Evolutionary conservation across 1,140 invertebrate genomes (phyloP).

Genomic region (Nebria ingens): DNA sequence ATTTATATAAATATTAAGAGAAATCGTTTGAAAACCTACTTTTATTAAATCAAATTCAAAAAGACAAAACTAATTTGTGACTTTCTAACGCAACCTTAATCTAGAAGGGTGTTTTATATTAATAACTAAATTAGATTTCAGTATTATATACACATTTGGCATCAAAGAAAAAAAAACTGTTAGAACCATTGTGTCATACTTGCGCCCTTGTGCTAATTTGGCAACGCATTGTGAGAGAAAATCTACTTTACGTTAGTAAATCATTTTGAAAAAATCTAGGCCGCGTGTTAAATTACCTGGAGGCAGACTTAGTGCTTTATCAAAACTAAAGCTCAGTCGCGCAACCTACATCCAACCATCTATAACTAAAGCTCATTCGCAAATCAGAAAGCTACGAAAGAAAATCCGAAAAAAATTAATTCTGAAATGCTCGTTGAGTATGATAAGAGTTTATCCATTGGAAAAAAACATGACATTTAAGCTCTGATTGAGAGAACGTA

Average conservation of each 20-base stretch:
- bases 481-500: too few species aligned
- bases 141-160: too few species aligned
- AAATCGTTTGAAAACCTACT: too few species aligned
- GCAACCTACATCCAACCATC: not conserved
- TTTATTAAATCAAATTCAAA: too few species aligned
- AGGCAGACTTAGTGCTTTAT: not conserved
- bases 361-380: not conserved
- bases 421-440: not conserved
- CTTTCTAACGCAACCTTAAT: too few species aligned
- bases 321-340: not conserved
- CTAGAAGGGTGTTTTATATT: too few species aligned
- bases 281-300: not conserved
- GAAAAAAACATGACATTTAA: not conserved
- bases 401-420: not conserved
- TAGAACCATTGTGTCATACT: too few species aligned
- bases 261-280: not conserved
- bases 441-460: not conserved
- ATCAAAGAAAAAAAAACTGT: too few species aligned
- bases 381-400: not conserved
- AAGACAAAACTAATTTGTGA: too few species aligned
- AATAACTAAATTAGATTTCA: too few species aligned
- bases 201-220: not conserved
- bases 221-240: not conserved
- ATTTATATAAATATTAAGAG: too few species aligned
- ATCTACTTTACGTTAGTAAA: too few species aligned